Base-by-base conservation (phyloP, 2,113 vertebrate genomes). In the Tragulus kanchil region DNA sequence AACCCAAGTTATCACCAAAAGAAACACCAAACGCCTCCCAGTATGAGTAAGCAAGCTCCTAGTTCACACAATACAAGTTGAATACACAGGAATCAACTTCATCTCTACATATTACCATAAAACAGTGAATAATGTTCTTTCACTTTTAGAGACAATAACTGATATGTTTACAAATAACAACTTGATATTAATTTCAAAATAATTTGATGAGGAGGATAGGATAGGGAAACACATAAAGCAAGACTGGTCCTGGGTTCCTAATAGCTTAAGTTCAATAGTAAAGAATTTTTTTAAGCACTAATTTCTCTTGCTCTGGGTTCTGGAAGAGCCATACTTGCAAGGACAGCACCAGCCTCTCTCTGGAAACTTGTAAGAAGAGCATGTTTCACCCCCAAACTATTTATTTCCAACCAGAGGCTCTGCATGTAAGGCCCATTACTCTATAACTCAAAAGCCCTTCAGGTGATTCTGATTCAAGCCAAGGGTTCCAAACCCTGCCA, bases 351-450 rank as follows among this genome's bases (percentile, higher is more conserved):
- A 28, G 8, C 14, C 45, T 52, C 48, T 14, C 14, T 78, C 26
- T 4, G 0, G 13, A 31, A 31, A 59, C 36, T 69, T 23, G 36
- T 11, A 3, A 17, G 8, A 82, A 31, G 26, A 48, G 5, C 52
- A 58, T 3, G 5, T 26, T 67, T 36, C 5, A 1, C 17, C 77
- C 17, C 52, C 6, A 11, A 17, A 25, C 36, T 71, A 75, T 50
- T 77, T 50, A 16, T 26, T 77, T 50, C 23, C 7, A 8, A 16
- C 50, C 73, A 77, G 25, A 50, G 5, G 50, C 8, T 56, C 8
- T 73, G 5, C 15, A 6, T 1, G 0, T 54, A 23, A 23, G 1
- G 0, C 25, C 4, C 3, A 5, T 21, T 28, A 36, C 25, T 19
- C 28, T 45, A 11, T 52, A 36, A 79, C 31, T 73, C 56, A 83